phyloP scores from a whole-genome alignment of 2,113 vertebrate species.

The Maylandia zebra region DNA sequence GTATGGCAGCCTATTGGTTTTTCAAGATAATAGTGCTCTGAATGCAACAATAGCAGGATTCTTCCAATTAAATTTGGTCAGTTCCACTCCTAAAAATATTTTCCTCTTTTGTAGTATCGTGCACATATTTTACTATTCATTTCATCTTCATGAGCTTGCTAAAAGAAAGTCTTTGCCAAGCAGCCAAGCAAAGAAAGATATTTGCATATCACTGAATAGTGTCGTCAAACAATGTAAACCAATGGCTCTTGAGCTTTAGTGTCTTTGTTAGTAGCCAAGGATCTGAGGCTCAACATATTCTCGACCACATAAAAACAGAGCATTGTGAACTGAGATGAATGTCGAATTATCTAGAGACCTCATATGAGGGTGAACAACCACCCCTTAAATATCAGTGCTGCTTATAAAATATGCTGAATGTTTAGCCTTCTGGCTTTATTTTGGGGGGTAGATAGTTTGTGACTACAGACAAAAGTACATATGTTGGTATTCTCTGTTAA shows the following conservation, averaged over 20 bases:
- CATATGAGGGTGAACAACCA: not conserved
- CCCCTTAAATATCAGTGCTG: not conserved
- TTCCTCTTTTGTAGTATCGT: not conserved
- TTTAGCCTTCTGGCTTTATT: constrained; percentile 33
- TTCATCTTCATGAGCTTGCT: not conserved
- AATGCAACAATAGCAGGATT: not conserved
- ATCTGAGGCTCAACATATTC: constrained; percentile 27
- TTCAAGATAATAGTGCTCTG: not conserved
- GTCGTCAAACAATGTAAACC: constrained; percentile 30
- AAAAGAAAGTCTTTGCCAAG: not conserved
- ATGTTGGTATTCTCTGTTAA: constrained; percentile 1
- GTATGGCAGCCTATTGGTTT: not conserved
- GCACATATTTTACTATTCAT: constrained; percentile 3
- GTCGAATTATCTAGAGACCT: not conserved
- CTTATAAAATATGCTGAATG: constrained; percentile 8
- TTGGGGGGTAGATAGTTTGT: not conserved
- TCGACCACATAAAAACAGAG: not conserved
- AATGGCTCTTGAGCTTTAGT: constrained; percentile 25
- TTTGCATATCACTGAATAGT: constrained; percentile 44
- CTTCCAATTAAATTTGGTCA: not conserved
- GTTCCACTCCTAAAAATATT: not conserved
- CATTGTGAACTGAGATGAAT: not conserved
- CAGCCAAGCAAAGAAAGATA: not conserved
- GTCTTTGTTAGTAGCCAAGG: constrained; percentile 19
- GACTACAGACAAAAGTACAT: constrained; percentile 6